Evolutionary conservation across 2,113 vertebrate species (phyloP), one percentile per base, ranked within the genome.

Genomic region (Dissostichus mawsoni): DNA sequence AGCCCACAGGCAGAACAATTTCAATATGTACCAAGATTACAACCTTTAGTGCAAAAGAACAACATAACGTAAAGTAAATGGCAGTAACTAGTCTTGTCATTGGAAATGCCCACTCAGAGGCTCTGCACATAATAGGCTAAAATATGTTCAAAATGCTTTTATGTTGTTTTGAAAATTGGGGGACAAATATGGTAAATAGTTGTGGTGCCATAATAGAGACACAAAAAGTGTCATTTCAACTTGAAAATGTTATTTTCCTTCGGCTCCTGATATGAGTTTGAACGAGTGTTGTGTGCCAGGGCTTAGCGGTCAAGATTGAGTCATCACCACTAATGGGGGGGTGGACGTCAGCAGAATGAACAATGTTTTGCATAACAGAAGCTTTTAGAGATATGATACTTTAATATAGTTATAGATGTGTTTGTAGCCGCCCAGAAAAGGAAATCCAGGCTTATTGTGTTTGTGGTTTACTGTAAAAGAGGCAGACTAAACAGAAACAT

Each of bases 331-430:
- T 73, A 64, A 73, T 36, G 20, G 58, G 59, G 16, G 72, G 56
- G 16, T 29, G 29, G 16, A 58, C 29, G 29, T 53, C 48, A 36
- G 62, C 67, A 71, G 71, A 55, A 57, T 12, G 63, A 69, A 55
- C 52, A 25, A 2, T n/a, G 59, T 62, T 62, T 71, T 23, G 67
- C 41, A 25, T 53, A 58, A 69, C 57, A 67, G 58, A 62, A 44
- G 73, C 76, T 59, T 70, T 47, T 58, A 58, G 76, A 76, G 51
- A 81, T 55, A 16, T 25, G 57, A 72, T 81, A 81, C 62, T 86
- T 89, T 52, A 72, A 78, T 64, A 55, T 13, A 48, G 59, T 72
- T 47, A 48, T 57, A 50, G 36, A 17, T 20, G 55, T 59, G 44
- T 44, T 4, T 18, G 44, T 33, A 3, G 23, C 50, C 36, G 55